Base-by-base conservation (phyloP, 2,888 invertebrate species). In the Sminthurides aquaticus region DNA sequence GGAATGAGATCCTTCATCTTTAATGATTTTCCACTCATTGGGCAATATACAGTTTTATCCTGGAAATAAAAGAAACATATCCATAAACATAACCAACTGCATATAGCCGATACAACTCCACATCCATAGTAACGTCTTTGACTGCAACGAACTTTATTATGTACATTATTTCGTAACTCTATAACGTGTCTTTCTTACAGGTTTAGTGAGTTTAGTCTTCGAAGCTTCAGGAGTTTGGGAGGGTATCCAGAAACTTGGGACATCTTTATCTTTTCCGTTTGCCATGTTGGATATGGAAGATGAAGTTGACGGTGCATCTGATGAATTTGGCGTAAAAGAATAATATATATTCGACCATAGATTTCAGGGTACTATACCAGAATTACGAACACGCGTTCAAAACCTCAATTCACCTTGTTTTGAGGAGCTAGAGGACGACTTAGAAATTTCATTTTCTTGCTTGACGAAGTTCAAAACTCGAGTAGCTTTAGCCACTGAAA, bases 211-310 rank as follows among this genome's bases (percentile, higher is more conserved):
- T 76, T 86, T 87, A 0, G 85, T 81, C 67, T 84, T 80, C 71
- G 88, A 88, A 0, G 93, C 90, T 77, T 89, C 86, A 0, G 96
- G 96, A 11, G 95, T 88, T 78, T 95, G 87, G 0, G 91, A 89
- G 0, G 99, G 98, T 64, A 98, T 84, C 98, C 98, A 98, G 79
- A 96, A 98, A 80, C 94, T 94, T 0, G 97, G 96, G 55, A 97
- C 80, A 70, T 87, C 81, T 77, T 90, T 91, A 65, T 90, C 87
- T 76, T 86, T 84, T 0, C 87, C 89, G 75, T 86, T 85, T 0
- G 84, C 82, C 84, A 91, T 87, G 77, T 93, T 94, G 1, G 90
- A 91, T 25, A 91, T 84, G 0, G 87, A 87, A 18, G 78, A 77
- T 52, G 69, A 56, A 34, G 67, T 69, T n/a, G 49, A 20, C 49